Evolutionary conservation across 2,113 vertebrate genomes (phyloP).

Genomic region (Mugil cephalus): DNA sequence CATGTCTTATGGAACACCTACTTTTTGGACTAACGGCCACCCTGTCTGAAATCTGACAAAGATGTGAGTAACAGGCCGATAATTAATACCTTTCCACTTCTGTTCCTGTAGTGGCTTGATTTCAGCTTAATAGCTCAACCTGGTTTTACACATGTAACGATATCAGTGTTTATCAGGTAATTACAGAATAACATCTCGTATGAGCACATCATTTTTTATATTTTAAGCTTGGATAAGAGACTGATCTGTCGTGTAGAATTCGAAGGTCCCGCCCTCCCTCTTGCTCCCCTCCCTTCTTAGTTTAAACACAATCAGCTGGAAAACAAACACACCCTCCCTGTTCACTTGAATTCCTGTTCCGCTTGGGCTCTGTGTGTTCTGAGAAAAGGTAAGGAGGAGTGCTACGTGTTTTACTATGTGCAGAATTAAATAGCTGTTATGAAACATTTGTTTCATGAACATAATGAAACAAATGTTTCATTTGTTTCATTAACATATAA

Average conservation of each 20-base stretch:
- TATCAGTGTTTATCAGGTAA: too few relatives aligned
- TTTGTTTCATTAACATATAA: too few relatives aligned
- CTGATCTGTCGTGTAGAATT: neutral
- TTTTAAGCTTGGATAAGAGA: neutral
- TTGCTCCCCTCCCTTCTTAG: neutral
- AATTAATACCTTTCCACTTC: too few relatives aligned
- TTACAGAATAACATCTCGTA: too few relatives aligned
- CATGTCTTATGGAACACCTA: neutral
- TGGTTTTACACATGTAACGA: too few relatives aligned
- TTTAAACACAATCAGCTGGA: neutral
- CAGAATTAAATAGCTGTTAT: neutral
- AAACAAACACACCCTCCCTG: constrained; percentile 5
- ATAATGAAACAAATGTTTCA: too few relatives aligned
- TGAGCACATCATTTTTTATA: neutral
- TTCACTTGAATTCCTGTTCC: neutral
- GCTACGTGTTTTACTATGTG: neutral
- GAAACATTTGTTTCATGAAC: neutral
- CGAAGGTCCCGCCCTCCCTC: constrained; percentile 35
- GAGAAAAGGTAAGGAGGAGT: constrained; percentile 45
- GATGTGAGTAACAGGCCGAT: constrained; percentile 32
- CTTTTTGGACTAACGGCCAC: constrained; percentile 8
- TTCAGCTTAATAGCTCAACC: too few relatives aligned
- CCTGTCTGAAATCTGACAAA: constrained; percentile 11
- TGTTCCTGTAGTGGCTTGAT: too few relatives aligned
- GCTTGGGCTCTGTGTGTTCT: constrained; percentile 14